Evolutionary conservation across 2,113 vertebrate genomes (phyloP).

Genomic region (Perca fluviatilis): DNA sequence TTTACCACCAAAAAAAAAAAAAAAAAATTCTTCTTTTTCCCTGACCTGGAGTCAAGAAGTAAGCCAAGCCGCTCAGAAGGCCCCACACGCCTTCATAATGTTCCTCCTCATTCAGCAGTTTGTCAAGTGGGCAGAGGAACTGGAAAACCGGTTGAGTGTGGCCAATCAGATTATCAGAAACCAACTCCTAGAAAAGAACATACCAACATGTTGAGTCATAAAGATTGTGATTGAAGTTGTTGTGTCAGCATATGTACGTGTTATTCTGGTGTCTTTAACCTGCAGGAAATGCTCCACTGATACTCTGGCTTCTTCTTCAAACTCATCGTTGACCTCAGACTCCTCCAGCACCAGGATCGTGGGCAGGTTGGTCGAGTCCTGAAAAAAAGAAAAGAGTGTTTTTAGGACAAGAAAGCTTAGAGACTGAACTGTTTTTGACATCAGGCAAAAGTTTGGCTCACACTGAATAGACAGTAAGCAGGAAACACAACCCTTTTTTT

Average conservation of each 20-base stretch:
- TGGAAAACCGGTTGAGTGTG: slow-evolving; percentile 81
- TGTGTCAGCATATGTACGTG: neutral
- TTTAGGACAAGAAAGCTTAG: neutral
- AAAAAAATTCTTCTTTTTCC: too few relatives aligned
- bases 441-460: neutral
- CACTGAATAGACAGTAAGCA: neutral
- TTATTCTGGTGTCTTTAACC: slow-evolving; percentile 55
- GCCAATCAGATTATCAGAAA: slow-evolving; percentile 73
- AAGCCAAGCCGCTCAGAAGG: slow-evolving; percentile 80
- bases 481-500: neutral
- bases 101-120: slow-evolving; percentile 77
- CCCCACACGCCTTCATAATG: slow-evolving; percentile 75
- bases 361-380: slow-evolving; percentile 72
- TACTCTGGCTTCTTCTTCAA: slow-evolving; percentile 64
- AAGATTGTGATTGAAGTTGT: neutral
- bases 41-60: slow-evolving; percentile 79
- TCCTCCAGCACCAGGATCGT: slow-evolving; percentile 59
- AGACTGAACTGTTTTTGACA: neutral
- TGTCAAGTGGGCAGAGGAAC: slow-evolving; percentile 83
- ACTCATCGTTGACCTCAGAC: slow-evolving; percentile 27
- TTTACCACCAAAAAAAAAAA: too few relatives aligned
- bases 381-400: neutral
- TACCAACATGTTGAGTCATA: neutral
- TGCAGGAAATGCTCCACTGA: slow-evolving; percentile 79
- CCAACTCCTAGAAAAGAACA: slow-evolving; percentile 69